phyloP scores from a whole-genome alignment of 2,888 invertebrate species.

The Kuschelorhynchus macadamiae region DNA sequence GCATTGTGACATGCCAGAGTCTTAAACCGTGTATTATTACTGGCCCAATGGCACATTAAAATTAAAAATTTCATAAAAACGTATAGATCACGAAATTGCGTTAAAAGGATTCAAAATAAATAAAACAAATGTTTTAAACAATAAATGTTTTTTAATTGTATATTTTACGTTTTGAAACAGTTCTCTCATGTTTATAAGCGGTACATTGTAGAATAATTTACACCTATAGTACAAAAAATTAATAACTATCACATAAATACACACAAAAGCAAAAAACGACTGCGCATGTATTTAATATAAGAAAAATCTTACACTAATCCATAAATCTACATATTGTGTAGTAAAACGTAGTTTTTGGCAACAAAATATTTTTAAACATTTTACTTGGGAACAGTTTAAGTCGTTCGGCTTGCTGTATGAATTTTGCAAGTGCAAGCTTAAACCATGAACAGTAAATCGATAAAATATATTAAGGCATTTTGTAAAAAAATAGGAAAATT shows the following conservation, averaged over 20 bases:
- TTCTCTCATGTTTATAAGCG: conserved; percentile 62
- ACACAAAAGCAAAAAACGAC: conserved; percentile 61
- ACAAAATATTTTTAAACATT: neutral
- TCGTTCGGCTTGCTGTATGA: no score
- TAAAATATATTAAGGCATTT: no score
- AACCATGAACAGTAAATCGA: no score
- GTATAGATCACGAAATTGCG: no score
- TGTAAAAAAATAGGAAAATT: no score
- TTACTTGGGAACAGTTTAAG: no score
- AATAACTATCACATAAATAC: conserved; percentile 70
- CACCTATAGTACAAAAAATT: conserved; percentile 77
- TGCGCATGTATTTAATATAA: conserved; percentile 45
- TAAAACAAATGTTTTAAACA: conserved; percentile 51
- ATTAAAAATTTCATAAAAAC: no score
- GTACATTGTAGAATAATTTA: conserved; percentile 70
- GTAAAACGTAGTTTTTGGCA: conserved; percentile 11
- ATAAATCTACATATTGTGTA: conserved; percentile 23
- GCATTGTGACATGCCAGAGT: no score
- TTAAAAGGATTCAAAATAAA: conserved; percentile 7
- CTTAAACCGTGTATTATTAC: no score
- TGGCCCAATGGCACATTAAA: no score
- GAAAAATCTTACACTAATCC: conserved; percentile 41
- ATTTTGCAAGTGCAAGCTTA: no score
- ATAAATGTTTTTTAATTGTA: conserved; percentile 55
- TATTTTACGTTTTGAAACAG: conserved; percentile 53